Evolutionary conservation across 2,113 vertebrate species (phyloP).

Genomic region (Siniperca knerii): DNA sequence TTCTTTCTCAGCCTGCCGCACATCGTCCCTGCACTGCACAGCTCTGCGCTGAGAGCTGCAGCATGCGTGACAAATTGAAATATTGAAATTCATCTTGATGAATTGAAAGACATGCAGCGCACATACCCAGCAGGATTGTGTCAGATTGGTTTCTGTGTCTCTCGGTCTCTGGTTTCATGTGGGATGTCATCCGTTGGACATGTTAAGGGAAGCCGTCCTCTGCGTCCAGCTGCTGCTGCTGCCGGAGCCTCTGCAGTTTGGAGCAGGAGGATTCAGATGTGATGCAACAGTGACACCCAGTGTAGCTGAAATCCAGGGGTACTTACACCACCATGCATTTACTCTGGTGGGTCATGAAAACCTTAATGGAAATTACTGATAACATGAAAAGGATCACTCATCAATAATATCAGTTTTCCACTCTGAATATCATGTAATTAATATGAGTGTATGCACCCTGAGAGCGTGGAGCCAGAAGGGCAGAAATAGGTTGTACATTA

Average conservation of each 20-base stretch:
- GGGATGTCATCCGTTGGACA: constrained; percentile 24
- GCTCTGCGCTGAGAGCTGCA: constrained; percentile 27
- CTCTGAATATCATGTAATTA: background rate
- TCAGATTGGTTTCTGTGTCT: constrained; percentile 33
- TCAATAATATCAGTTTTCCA: background rate
- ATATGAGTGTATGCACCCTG: background rate
- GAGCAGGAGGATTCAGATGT: constrained; percentile 5
- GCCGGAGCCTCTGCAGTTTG: background rate
- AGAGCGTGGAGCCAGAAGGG: too few relatives aligned
- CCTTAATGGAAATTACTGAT: background rate
- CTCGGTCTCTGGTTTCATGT: constrained; percentile 12
- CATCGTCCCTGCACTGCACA: background rate
- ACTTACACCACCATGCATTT: background rate
- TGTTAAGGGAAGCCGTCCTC: constrained; percentile 8
- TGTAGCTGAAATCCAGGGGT: constrained; percentile 26
- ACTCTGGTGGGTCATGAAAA: background rate
- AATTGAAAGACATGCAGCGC: constrained; percentile 38
- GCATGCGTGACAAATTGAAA: constrained; percentile 66
- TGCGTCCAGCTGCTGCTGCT: background rate
- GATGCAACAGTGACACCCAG: constrained; percentile 81
- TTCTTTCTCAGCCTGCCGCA: constrained; percentile 10
- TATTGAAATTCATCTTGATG: constrained; percentile 65
- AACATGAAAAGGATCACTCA: background rate
- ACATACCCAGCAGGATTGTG: constrained; percentile 45
- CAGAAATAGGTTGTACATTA: too few relatives aligned